These are phyloP conservation scores for Drosophila dunni DNA, from an alignment of 1,140 invertebrate genomes.

Conservation along the genomic window DNA sequence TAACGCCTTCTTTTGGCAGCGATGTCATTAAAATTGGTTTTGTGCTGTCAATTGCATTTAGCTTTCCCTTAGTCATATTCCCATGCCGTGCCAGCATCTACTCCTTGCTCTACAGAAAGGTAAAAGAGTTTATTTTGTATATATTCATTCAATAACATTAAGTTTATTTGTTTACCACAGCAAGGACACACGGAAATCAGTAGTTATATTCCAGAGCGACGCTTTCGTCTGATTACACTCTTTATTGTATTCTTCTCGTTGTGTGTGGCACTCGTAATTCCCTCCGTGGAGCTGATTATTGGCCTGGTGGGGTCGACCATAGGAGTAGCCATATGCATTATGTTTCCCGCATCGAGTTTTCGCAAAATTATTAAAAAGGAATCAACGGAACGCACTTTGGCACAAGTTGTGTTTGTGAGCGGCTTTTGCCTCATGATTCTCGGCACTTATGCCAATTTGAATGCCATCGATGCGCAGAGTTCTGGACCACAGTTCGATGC, in stretches of 20 bases:
- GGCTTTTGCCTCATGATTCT: constrained; percentile 93
- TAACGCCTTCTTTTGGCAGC: constrained; percentile 91
- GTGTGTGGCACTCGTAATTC: constrained; percentile 91
- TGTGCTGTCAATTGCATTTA: constrained; percentile 96
- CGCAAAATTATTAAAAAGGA: constrained; percentile 90
- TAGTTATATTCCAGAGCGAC: constrained; percentile 90
- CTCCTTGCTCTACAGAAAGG: constrained; percentile 94
- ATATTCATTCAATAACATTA: not conserved
- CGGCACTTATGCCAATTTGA: constrained; percentile 94
- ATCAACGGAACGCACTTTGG: constrained; percentile 90
- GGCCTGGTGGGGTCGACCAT: constrained; percentile 97
- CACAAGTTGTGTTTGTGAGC: constrained; percentile 90
- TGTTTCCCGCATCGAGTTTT: constrained; percentile 94
- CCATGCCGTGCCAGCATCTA: constrained; percentile 97
- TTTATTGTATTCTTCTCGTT: constrained; percentile 91
- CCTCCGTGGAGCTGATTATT: constrained; percentile 96
- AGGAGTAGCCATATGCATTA: constrained; percentile 96
- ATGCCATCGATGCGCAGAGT: constrained; percentile 88
- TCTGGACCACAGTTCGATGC: constrained; percentile 76
- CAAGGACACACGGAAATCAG: constrained; percentile 84
- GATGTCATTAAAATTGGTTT: constrained; percentile 97
- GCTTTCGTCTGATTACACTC: constrained; percentile 92
- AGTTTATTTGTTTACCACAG: constrained; percentile 6
- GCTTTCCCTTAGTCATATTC: constrained; percentile 98
- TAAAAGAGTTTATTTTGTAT: constrained; percentile 84